Conservation (phyloP, 2,797 vertebrate species). For the Babyrousa celebensis region DNA sequence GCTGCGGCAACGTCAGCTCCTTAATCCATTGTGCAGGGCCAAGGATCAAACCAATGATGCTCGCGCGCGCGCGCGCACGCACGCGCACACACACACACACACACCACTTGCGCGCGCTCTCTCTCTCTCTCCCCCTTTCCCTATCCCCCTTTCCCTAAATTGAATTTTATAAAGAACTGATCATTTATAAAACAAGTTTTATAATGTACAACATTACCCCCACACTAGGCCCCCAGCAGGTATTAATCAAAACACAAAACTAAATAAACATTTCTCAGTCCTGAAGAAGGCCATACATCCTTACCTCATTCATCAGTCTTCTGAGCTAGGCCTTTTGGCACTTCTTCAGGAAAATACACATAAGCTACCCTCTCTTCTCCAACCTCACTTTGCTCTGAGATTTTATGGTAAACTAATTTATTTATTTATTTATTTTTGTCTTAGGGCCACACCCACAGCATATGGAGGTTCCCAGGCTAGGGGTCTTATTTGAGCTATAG, state of each 20-base stretch:
- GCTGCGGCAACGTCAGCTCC: no score
- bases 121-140: neutral
- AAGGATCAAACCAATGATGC: no score
- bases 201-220: neutral
- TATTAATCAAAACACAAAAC: constrained; percentile 59
- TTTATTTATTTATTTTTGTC: no score
- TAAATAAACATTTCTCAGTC: constrained; percentile 17
- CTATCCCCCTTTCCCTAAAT: neutral
- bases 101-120: no score
- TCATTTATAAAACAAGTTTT: constrained; percentile 32
- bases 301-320: neutral
- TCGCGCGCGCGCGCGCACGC: neutral
- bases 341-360: constrained; percentile 33
- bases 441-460: no score
- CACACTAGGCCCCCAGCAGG: neutral
- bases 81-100: neutral
- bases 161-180: constrained; percentile 66
- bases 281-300: neutral
- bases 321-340: neutral
- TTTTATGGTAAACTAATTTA: constrained; percentile 14
- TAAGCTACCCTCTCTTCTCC: neutral
- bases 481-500: no score
- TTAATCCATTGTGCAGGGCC: no score
- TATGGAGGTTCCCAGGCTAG: no score
- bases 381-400: neutral